A percentile compares a stretch with the other conserved stretches of the same genome.
These are phyloP conservation scores for Meandrina meandrites DNA, from an alignment of 92 coral and sea anemone genomes.

Conservation along the genomic window DNA sequence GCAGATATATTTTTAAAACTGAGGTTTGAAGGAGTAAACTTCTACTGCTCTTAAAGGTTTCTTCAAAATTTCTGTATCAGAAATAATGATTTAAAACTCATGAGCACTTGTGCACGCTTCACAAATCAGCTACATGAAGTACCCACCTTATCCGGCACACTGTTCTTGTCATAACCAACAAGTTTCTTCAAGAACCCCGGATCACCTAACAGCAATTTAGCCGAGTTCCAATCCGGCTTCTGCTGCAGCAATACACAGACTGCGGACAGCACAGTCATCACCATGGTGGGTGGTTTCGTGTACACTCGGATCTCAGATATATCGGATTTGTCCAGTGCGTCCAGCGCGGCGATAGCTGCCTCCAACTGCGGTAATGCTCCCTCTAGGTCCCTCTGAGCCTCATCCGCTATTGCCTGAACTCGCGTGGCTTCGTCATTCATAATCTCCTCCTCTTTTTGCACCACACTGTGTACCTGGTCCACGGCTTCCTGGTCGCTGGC, in stretches of 20 bases:
- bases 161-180: constrained; percentile 82
- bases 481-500: constrained; percentile 97
- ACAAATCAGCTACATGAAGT: not conserved
- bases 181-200: constrained; percentile 90
- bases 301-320: constrained; percentile 99
- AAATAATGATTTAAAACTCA: no score
- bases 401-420: constrained; percentile 90
- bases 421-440: constrained; percentile 91
- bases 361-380: constrained; percentile 87
- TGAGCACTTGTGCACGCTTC: not conserved
- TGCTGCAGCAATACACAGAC: constrained; percentile 93
- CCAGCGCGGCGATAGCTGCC: constrained; percentile 80
- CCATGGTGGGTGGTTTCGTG: constrained; percentile 98
- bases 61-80: no score
- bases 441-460: constrained; percentile 87
- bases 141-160: constrained; percentile 82
- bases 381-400: constrained; percentile 92
- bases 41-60: no score
- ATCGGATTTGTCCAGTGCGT: constrained; percentile 93
- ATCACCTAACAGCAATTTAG: constrained; percentile 86
- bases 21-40: no score
- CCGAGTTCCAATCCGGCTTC: constrained; percentile 95
- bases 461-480: constrained; percentile 91
- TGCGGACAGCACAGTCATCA: constrained; percentile 94
- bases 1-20: no score